These are phyloP conservation scores for Erebia aethiops DNA, from an alignment of 2,888 invertebrate genomes.

Conservation along the genomic window DNA sequence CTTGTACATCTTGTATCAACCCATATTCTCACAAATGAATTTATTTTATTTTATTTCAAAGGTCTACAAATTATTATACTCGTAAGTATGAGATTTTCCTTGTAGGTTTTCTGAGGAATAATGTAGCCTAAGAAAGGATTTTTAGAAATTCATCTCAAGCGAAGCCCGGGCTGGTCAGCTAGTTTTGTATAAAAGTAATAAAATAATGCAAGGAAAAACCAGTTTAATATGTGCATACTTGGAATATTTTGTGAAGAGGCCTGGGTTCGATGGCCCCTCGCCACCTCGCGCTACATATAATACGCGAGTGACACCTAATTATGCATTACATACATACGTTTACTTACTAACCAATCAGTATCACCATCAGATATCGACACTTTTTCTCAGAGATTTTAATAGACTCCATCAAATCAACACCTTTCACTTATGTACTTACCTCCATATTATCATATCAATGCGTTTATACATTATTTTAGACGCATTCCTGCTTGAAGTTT, in stretches of 20 bases:
- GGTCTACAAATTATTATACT: too few species aligned
- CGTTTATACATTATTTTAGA: constrained; percentile 21
- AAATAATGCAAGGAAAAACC: constrained; percentile 75
- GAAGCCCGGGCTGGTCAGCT: too few species aligned
- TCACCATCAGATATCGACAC: constrained; percentile 33
- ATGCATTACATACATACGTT: constrained; percentile 44
- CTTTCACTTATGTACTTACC: constrained; percentile 23
- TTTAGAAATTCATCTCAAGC: too few species aligned
- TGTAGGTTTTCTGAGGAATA: too few species aligned
- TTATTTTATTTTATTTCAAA: too few species aligned
- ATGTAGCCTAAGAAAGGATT: too few species aligned
- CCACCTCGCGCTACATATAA: constrained; percentile 46
- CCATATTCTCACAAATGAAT: too few species aligned
- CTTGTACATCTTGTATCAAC: too few species aligned
- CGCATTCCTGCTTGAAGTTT: constrained; percentile 9
- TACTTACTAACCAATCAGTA: constrained; percentile 39
- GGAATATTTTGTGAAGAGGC: constrained; percentile 77
- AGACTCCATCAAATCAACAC: constrained; percentile 33
- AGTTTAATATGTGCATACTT: constrained; percentile 82
- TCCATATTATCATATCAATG: constrained; percentile 26
- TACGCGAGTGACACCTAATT: constrained; percentile 48
- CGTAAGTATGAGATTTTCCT: too few species aligned
- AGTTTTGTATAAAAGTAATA: constrained; percentile 72
- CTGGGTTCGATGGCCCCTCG: constrained; percentile 76
- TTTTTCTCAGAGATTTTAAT: constrained; percentile 32